Base-by-base conservation (phyloP, 2,797 vertebrate species). In the Macroramphosus scolopax region DNA sequence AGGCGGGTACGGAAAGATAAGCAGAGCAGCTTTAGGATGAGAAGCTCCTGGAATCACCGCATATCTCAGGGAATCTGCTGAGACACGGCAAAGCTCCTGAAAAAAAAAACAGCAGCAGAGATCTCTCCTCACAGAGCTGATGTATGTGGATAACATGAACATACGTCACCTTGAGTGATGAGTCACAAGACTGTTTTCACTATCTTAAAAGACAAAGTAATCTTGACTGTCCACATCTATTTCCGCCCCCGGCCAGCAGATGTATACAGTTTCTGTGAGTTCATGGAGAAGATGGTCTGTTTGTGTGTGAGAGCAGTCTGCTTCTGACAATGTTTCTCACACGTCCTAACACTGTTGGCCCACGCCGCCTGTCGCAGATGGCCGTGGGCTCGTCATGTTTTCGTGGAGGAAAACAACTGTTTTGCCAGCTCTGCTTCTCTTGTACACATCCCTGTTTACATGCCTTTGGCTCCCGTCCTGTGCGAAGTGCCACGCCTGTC, bases 331-430 rank as follows among this genome's bases (percentile, higher is more conserved):
- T 65, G 46, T 62, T 34, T 32, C 55, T 68, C 58, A 53, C 70
- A 48, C 63, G 17, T 70, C 50, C 37, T 26, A 46, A 50, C 62
- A 67, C 68, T 67, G 54, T 69, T 73, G 74, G 72, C 75, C 75
- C 58, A 62, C 40, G 29, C 57, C 3, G 62, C 69, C 72, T 68
- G 70, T 72, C 69, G 31, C 81, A 80, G 74, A 76, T 71, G 77
- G 74, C 72, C 22, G 52, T 49, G 58, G 61, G 74, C 72, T 58
- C 38, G 55, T 75, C 68, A 54, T 71, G 68, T 84, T 80, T 62
- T n/a, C n/a, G n/a, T n/a, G 62, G 60, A 73, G 45, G 18, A 73
- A 78, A 85, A 82, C 78, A 78, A 81, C 75, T 71, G 77, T 81
- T 83, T 83, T 52, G 60, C 76, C 51, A 53, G 79, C 47, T 56